phyloP scores from a whole-genome alignment of 2,113 vertebrate genomes.

The Anguilla japonica region DNA sequence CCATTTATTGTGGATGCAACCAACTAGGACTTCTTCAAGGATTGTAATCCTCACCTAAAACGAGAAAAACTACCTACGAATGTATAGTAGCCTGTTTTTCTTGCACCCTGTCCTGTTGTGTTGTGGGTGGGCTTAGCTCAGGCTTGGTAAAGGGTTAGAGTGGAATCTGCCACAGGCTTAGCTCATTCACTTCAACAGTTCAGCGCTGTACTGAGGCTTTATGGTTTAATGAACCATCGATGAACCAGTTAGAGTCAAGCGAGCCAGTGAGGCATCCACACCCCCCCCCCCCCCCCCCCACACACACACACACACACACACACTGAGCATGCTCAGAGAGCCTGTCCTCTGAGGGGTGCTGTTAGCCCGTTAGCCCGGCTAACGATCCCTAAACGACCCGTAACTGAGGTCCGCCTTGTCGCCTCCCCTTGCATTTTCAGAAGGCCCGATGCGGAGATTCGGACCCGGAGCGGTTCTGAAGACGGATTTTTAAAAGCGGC shows the following conservation, averaged over 20 bases:
- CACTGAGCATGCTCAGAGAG: neutral
- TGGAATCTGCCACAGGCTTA: neutral
- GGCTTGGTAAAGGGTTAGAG: neutral
- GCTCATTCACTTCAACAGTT: constrained; percentile 26
- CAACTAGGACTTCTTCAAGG: no score
- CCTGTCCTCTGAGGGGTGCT: neutral
- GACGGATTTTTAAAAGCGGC: constrained; percentile 9
- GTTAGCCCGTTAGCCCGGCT: neutral
- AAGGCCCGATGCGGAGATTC: neutral
- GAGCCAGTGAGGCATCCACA: constrained; percentile 34
- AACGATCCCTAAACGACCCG: neutral
- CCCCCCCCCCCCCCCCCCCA: neutral
- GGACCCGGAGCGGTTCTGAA: neutral
- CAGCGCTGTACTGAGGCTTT: constrained; percentile 30
- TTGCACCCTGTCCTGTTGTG: no score
- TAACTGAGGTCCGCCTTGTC: no score
- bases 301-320: neutral
- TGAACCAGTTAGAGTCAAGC: constrained; percentile 49
- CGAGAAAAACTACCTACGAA: no score
- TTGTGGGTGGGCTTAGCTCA: no score
- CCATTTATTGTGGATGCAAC: no score
- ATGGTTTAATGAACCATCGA: constrained; percentile 51
- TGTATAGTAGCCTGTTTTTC: no score
- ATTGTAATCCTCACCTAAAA: no score
- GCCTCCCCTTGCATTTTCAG: neutral